phyloP scores from a whole-genome alignment of 2,113 vertebrate species.

The Polypterus bichir region DNA sequence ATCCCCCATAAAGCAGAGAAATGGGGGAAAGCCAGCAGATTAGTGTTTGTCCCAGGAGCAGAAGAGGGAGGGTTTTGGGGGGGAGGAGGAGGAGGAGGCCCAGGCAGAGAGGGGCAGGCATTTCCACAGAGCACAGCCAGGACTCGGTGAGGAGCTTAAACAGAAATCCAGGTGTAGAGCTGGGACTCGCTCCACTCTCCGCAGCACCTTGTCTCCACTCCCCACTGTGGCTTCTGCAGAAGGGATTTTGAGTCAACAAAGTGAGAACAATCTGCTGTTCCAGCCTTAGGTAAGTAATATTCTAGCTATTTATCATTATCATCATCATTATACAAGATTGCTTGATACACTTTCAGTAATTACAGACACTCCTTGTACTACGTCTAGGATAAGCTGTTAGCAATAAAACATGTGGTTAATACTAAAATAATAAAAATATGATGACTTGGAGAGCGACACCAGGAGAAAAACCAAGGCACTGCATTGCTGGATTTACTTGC shows the following conservation, averaged over 20 bases:
- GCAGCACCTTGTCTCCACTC: slow-evolving; percentile 5
- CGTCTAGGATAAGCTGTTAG: no score
- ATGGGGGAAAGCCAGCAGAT: no score
- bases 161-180: slow-evolving; percentile 29
- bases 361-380: neutral
- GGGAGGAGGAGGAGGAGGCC: no score
- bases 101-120: slow-evolving; percentile 17
- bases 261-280: neutral
- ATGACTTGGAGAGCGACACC: no score
- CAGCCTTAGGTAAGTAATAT: neutral
- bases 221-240: slow-evolving; percentile 7
- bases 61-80: no score
- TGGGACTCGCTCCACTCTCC: slow-evolving; percentile 3
- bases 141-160: slow-evolving; percentile 18
- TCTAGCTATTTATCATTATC: neutral
- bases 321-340: neutral
- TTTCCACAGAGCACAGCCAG: slow-evolving; percentile 37
- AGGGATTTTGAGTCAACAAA: neutral
- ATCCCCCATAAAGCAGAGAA: no score
- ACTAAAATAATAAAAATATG: no score
- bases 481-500: no score
- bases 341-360: neutral
- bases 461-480: no score
- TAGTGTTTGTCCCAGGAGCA: no score
- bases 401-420: no score